These are phyloP conservation scores for Eudorcas thomsonii DNA, from an alignment of 2,113 vertebrate genomes.

Conservation along the genomic window DNA sequence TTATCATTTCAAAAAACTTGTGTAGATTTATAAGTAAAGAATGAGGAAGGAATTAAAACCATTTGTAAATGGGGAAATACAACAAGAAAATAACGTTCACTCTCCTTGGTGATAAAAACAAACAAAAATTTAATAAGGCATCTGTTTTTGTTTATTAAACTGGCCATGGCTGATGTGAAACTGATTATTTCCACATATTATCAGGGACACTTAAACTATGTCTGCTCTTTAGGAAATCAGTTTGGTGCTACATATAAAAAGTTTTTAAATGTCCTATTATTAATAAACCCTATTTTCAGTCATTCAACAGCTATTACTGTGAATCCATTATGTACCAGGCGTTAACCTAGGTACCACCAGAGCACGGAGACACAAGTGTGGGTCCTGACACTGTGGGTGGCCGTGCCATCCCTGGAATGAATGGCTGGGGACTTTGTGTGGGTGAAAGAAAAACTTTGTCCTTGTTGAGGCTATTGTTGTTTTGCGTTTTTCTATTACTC, in stretches of 20 bases:
- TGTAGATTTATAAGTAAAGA: background rate
- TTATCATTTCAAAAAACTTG: background rate
- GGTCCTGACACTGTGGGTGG: too few relatives aligned
- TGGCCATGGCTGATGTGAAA: background rate
- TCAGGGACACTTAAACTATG: background rate
- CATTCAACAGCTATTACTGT: background rate
- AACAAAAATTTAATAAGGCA: background rate
- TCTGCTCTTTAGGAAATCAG: background rate
- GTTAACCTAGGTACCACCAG: background rate
- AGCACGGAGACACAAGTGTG: background rate
- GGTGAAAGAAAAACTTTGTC: background rate
- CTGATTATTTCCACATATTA: background rate
- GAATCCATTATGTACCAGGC: background rate
- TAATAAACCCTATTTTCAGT: background rate
- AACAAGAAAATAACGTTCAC: background rate
- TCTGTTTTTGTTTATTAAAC: background rate
- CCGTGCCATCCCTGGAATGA: background rate
- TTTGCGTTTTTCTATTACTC: background rate
- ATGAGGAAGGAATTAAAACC: background rate
- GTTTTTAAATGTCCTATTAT: background rate
- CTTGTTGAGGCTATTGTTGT: background rate
- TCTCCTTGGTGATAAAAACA: background rate
- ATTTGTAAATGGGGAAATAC: constrained; percentile 12
- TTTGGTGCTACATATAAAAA: background rate
- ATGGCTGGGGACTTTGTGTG: too few relatives aligned